Percentiles rank a stretch among this genome's conserved stretches.
Evolutionary conservation across 2,888 invertebrate genomes (phyloP).

Genomic region (Neoitamus cyanurus): DNA sequence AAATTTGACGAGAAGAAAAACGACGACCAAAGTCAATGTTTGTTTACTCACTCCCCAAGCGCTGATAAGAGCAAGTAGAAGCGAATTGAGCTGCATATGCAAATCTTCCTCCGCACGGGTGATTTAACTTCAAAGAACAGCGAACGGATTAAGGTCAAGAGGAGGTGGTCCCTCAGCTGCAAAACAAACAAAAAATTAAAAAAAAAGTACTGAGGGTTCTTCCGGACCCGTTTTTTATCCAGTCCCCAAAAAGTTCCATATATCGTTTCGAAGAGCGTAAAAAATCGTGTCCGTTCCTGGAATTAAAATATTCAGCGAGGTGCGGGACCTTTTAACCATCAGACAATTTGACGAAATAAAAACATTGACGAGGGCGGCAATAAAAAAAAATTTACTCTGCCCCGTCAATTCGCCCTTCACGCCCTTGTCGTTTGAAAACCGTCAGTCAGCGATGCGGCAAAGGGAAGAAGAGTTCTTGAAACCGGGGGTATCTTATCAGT

Average conservation of each 20-base stretch:
- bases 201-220: neutral
- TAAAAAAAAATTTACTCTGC: neutral
- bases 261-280: neutral
- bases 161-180: neutral
- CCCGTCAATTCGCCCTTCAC: neutral
- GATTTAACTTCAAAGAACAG: neutral
- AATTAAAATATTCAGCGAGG: neutral
- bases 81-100: neutral
- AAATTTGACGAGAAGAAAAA: neutral
- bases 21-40: neutral
- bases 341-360: neutral
- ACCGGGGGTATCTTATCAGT: neutral
- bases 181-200: neutral
- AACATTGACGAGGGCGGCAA: neutral
- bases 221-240: slow-evolving; percentile 4
- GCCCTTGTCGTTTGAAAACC: neutral
- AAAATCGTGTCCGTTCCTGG: neutral
- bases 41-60: neutral
- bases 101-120: neutral
- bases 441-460: neutral
- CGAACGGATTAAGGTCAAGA: neutral
- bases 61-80: neutral
- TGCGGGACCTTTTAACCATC: slow-evolving; percentile 5
- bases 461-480: neutral
- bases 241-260: neutral